phyloP scores from a whole-genome alignment of 2,888 invertebrate species.

The Drosophila gaucha region DNA sequence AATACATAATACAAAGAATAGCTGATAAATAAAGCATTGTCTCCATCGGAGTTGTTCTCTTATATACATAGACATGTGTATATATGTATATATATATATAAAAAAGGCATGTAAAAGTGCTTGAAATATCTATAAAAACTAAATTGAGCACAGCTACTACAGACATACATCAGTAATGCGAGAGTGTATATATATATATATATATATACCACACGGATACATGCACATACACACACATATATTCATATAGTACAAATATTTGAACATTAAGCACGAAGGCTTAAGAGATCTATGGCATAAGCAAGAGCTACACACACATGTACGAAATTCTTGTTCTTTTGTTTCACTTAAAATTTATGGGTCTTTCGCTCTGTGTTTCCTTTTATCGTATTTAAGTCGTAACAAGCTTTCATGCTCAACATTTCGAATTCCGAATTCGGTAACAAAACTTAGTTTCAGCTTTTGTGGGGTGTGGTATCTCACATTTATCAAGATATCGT shows the following conservation, averaged over 20 bases:
- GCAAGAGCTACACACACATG: constrained; percentile 29
- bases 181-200: background rate
- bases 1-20: constrained; percentile 17
- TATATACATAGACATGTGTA: background rate
- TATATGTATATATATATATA: background rate
- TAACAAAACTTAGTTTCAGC: constrained; percentile 18
- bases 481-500: constrained; percentile 30
- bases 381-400: constrained; percentile 51
- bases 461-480: constrained; percentile 11
- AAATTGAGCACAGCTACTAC: constrained; percentile 57
- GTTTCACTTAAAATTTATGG: constrained; percentile 60
- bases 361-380: constrained; percentile 43
- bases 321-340: constrained; percentile 48
- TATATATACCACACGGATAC: constrained; percentile 1
- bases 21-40: constrained; percentile 31
- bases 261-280: constrained; percentile 29
- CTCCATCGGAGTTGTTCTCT: constrained; percentile 25
- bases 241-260: constrained; percentile 19
- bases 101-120: constrained; percentile 49
- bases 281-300: constrained; percentile 48
- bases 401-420: constrained; percentile 33
- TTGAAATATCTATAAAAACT: constrained; percentile 52
- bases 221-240: constrained; percentile 1
- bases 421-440: constrained; percentile 32
- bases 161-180: constrained; percentile 8